Conservation (phyloP, 2,797 vertebrate species). For the Anableps anableps region DNA sequence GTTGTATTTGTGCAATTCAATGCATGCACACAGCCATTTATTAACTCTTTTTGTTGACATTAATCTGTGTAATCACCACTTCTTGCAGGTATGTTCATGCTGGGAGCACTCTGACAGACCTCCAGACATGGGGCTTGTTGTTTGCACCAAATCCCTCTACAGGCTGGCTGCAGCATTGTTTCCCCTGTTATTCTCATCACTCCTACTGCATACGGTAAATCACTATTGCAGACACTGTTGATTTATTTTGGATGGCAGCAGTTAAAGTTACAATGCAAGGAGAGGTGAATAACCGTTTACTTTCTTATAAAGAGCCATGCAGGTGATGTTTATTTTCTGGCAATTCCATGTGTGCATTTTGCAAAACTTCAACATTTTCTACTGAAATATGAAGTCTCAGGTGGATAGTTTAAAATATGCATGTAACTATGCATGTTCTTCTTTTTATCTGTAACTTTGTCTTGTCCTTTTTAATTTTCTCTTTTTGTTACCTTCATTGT, state of each 20-base stretch:
- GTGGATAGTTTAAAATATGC: neutral
- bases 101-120: slow-evolving; percentile 52
- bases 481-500: neutral
- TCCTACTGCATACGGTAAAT: slow-evolving; percentile 70
- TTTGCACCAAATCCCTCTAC: slow-evolving; percentile 41
- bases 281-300: neutral
- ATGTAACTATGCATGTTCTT: too few relatives aligned
- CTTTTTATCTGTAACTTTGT: neutral
- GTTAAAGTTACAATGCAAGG: neutral
- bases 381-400: neutral
- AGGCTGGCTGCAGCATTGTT: slow-evolving; percentile 50
- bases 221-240: neutral
- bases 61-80: neutral
- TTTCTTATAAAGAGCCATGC: neutral
- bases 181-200: slow-evolving; percentile 61
- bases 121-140: slow-evolving; percentile 69
- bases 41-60: neutral
- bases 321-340: neutral
- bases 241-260: neutral
- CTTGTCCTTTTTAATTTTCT: neutral
- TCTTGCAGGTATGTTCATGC: slow-evolving; percentile 64
- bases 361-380: neutral
- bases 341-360: neutral
- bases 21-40: neutral
- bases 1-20: neutral